Conservation (phyloP, 2,797 vertebrate species). For the Chaenodraco wilsoni region DNA sequence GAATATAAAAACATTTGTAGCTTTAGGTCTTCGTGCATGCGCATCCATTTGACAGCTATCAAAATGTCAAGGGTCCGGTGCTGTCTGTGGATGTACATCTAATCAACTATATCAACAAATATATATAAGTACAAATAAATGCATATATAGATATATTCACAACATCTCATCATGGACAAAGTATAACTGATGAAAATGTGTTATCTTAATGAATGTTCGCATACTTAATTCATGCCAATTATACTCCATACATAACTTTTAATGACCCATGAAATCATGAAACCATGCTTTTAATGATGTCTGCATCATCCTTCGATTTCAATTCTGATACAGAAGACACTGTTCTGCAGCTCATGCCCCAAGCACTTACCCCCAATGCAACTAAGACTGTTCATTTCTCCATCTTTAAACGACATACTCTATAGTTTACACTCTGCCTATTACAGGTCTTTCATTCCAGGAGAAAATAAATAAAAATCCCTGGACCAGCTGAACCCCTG, state of each 20-base stretch:
- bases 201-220: background rate
- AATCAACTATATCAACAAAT: background rate
- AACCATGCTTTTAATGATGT: constrained; percentile 42
- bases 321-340: constrained; percentile 23
- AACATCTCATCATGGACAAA: background rate
- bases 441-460: constrained; percentile 49
- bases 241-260: constrained; percentile 1
- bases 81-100: constrained; percentile 2
- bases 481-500: constrained; percentile 44
- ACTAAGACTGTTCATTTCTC: constrained; percentile 38
- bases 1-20: background rate
- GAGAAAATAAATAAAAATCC: constrained; percentile 54
- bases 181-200: background rate
- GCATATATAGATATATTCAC: background rate
- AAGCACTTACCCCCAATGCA: constrained; percentile 33
- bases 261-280: constrained; percentile 49
- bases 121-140: no score
- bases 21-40: constrained; percentile 1
- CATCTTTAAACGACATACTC: constrained; percentile 23
- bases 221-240: constrained; percentile 14
- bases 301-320: constrained; percentile 14
- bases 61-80: background rate
- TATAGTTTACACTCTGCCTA: constrained; percentile 57
- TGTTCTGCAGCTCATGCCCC: constrained; percentile 26
- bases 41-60: constrained; percentile 1